phyloP scores from a whole-genome alignment of 2,797 vertebrate species.

The Siniperca undulata region DNA sequence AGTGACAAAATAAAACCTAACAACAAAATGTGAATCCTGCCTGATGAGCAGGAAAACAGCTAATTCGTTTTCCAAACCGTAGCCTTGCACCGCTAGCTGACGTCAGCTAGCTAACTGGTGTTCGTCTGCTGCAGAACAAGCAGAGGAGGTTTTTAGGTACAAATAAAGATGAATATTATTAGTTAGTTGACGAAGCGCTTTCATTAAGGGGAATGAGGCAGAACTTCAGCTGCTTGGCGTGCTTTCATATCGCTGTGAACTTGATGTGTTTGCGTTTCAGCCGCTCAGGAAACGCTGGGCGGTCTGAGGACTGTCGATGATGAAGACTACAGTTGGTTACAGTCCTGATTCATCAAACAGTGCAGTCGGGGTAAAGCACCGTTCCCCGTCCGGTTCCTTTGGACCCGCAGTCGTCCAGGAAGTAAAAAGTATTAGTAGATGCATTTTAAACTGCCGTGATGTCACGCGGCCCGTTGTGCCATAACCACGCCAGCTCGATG shows the following conservation, averaged over 20 bases:
- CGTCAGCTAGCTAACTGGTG: background rate
- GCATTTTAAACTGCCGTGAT: constrained; percentile 28
- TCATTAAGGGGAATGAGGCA: no score
- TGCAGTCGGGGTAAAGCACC: constrained; percentile 15
- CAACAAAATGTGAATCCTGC: background rate
- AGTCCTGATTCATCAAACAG: background rate
- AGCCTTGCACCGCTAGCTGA: background rate
- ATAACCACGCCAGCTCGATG: constrained; percentile 60
- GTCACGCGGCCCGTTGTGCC: constrained; percentile 59
- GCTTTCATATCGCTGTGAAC: background rate
- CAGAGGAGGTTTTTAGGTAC: background rate
- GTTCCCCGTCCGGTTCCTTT: background rate
- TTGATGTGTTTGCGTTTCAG: background rate
- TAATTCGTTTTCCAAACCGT: background rate
- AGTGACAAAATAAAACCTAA: no score
- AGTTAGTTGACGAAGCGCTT: no score
- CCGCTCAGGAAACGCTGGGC: no score
- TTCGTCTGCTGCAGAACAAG: background rate
- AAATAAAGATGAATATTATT: background rate
- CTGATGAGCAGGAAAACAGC: background rate
- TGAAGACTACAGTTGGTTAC: background rate
- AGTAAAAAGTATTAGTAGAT: constrained; percentile 46
- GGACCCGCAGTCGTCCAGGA: constrained; percentile 4
- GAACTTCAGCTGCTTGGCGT: no score
- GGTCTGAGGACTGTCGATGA: background rate